Evolutionary conservation across 2,113 vertebrate species (phyloP), one percentile per base, ranked within the genome.

Genomic region (Herpetotheres cachinnans): DNA sequence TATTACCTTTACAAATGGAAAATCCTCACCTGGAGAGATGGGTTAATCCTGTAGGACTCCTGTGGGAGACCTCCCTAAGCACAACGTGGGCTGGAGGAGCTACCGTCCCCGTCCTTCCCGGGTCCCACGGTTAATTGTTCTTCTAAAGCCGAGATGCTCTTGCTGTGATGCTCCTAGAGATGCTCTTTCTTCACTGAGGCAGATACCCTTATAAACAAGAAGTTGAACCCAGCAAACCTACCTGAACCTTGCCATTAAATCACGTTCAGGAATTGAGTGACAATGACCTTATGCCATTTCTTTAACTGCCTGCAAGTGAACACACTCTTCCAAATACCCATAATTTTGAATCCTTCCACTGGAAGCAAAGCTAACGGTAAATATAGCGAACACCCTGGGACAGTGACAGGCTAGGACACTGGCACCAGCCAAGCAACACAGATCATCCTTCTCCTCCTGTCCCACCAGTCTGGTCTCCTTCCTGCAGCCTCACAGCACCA

Each of bases 1-100:
- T 47, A 27, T 25, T 85, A 46, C 58, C 56, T 79, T 67, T 62
- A 54, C 40, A 62, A 90, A 54, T 5, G 21, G 44, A 56, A 88
- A 70, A 50, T 13, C 13, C 7, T 72, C 0, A 0, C 56, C 46
- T 34, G n/a, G 36, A 76, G 50, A 87, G 24, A 82, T 1, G 6
- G 14, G 10, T 76, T 77, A 71, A 50, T 73, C 20, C 47, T 30
- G 17, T 4, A 44, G 80, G 69, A 58, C 10, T 40, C 2, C 0
- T 21, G 19, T 13, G 40, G 70, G 40, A 61, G 49, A 80, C 5
- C 6, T 21, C 40, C 47, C 19, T 44, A 14, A 86, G n/a, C 38
- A 81, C 26, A 20, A 1, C 0, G 3, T 0, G 1, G 55, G 52
- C 9, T 34, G 47, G 14, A 67, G 42, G 38, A 83, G 47, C 63